A percentile compares a stretch with the other conserved stretches of the same genome.
phyloP scores from a whole-genome alignment of 1,140 invertebrate species.

The Diachasma alloeum region DNA sequence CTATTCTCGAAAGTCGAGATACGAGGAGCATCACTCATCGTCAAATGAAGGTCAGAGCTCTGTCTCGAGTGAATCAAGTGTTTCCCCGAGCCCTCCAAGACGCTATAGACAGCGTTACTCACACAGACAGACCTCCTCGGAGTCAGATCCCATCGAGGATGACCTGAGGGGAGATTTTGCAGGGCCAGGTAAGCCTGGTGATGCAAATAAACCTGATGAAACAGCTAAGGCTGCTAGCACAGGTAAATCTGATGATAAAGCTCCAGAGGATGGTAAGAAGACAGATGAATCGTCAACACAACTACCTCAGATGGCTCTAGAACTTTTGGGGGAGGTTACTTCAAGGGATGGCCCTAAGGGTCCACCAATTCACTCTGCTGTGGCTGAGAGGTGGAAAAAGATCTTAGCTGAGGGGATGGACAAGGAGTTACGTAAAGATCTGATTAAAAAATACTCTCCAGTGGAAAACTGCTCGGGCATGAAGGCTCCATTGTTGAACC shows the following conservation, averaged over 20 bases:
- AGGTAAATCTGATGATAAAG: neutral
- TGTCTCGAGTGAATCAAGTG: too few species aligned
- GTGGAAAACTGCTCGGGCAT: neutral
- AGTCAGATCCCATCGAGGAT: too few species aligned
- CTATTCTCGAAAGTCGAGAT: neutral
- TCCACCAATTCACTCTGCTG: neutral
- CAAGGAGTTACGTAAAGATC: neutral
- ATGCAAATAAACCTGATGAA: too few species aligned
- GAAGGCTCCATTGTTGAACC: conserved; percentile 9
- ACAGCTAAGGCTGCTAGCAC: too few species aligned
- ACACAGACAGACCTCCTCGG: too few species aligned
- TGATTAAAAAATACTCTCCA: neutral
- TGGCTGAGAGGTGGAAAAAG: neutral
- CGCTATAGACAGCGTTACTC: too few species aligned
- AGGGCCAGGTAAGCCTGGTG: too few species aligned
- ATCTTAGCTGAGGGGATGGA: neutral
- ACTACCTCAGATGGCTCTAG: neutral
- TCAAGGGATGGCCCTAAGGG: neutral
- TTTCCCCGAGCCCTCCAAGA: too few species aligned
- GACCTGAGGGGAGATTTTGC: too few species aligned
- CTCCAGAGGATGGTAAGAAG: neutral
- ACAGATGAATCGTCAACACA: neutral
- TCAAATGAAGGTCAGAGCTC: too few species aligned
- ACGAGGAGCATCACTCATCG: neutral
- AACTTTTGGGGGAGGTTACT: neutral